phyloP scores from a whole-genome alignment of 1,140 invertebrate genomes.

The Cydia strobilella region DNA sequence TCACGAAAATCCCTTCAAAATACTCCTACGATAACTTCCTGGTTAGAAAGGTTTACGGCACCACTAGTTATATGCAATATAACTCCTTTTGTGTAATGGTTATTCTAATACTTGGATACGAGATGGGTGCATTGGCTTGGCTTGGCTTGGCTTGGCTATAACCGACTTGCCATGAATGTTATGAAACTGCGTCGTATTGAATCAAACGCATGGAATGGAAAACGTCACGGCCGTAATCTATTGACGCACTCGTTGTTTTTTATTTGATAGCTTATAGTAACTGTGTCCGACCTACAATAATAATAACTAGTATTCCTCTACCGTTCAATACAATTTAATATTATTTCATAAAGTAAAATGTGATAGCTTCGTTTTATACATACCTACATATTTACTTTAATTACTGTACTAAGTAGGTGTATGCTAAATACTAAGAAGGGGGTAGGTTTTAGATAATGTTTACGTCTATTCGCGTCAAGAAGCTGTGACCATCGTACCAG shows the following conservation, averaged over 20 bases:
- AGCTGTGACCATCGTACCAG: too few species aligned
- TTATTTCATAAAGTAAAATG: too few species aligned
- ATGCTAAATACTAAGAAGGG: too few species aligned
- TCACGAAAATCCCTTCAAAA: too few species aligned
- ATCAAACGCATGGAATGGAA: not conserved
- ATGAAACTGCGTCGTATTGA: constrained; percentile 23
- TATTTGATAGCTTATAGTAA: not conserved
- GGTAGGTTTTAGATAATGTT: too few species aligned
- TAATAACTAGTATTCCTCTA: not conserved
- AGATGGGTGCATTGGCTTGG: constrained; percentile 10
- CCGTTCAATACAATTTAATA: not conserved
- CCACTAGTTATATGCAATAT: not conserved
- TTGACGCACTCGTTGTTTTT: constrained; percentile 13
- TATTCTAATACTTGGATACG: not conserved
- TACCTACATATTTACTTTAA: too few species aligned
- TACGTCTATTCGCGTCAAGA: too few species aligned
- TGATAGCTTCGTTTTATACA: too few species aligned
- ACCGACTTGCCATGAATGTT: not conserved
- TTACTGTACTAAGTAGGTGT: too few species aligned
- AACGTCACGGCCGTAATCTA: constrained; percentile 18
- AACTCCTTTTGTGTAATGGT: not conserved
- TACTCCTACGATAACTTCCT: too few species aligned
- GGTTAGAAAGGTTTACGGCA: too few species aligned
- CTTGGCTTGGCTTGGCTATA: too few species aligned
- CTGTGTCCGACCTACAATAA: constrained; percentile 12